Conservation (phyloP, 2,113 vertebrate species). For the Gymnocephalus cernua region DNA sequence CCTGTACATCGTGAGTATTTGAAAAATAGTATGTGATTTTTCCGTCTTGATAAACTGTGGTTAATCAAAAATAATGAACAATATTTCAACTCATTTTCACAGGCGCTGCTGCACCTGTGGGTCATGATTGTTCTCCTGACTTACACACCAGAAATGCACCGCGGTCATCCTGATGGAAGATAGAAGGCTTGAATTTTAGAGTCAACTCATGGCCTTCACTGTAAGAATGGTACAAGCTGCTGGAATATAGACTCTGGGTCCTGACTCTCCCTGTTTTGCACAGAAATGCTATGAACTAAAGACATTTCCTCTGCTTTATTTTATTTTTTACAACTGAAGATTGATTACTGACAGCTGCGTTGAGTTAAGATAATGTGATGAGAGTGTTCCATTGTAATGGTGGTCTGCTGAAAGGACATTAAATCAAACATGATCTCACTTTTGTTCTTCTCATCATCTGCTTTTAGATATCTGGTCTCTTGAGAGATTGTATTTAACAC, state of each 20-base stretch:
- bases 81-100: constrained; percentile 25
- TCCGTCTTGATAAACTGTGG: neutral
- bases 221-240: constrained; percentile 68
- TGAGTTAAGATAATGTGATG: constrained; percentile 38
- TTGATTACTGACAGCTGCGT: constrained; percentile 23
- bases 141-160: constrained; percentile 97
- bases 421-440: constrained; percentile 39
- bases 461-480: constrained; percentile 55
- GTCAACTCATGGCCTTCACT: constrained; percentile 22
- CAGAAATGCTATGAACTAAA: constrained; percentile 68
- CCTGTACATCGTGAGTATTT: constrained; percentile 94
- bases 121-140: constrained; percentile 98
- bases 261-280: constrained; percentile 74
- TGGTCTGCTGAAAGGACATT: constrained; percentile 42
- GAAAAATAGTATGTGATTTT: neutral
- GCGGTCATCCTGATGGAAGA: constrained; percentile 85
- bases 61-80: neutral
- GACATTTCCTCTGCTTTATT: constrained; percentile 50
- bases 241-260: constrained; percentile 61
- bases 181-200: constrained; percentile 53
- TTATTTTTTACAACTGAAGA: constrained; percentile 42
- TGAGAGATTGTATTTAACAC: constrained; percentile 78
- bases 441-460: constrained; percentile 21
- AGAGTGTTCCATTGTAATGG: constrained; percentile 41
- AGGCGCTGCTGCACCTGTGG: constrained; percentile 97